Evolutionary conservation across 1,140 invertebrate species (phyloP), one percentile per base, ranked within the genome.

Genomic region (Drosophila ironensis): DNA sequence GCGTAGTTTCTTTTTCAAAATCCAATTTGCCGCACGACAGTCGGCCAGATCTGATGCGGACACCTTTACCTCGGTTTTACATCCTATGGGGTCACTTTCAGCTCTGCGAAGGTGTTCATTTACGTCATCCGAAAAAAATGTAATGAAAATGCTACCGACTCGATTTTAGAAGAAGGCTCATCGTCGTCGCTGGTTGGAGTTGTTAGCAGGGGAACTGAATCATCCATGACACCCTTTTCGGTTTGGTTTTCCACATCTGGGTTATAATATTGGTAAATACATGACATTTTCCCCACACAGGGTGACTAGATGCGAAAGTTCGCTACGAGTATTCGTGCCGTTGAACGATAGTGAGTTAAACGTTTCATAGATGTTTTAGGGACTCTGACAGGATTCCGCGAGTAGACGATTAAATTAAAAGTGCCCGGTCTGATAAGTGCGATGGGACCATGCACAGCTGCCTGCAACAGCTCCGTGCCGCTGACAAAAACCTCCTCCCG

Each of bases 1-100:
- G 0, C 16, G 12, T 0, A 88, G 28, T 22, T 88, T 75, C 33
- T 88, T 88, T 6, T 53, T 80, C 0, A 88, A 59, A 3, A 87
- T 19, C 87, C 87, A 88, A 20, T 87, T 88, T 20, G 88, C 87
- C 0, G 87, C 45, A 2, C 64, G 67, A 20, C 51, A 67, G 3
- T 48, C 40, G 5, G 59, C 70, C 22, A 88, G 27, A n/a, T 80
- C 81, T 0, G 76, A 76, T 7, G 82, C 81, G 0, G 64, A 80
- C 0, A 67, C 41, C 1, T 44, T 14, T 8, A 25, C 22, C 11
- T 61, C 35, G 17, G 30, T 37, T 3, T 4, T 16, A 7, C 4
- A 2, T 22, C 24, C 53, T 11, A 17, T 4, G 8, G 11, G 6
- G 11, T 64, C 52, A 2, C 25, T 27, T 2, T 12, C 35, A 8